Evolutionary conservation across 2,797 vertebrate genomes (phyloP).

Genomic region (Rhabdomys pumilio): DNA sequence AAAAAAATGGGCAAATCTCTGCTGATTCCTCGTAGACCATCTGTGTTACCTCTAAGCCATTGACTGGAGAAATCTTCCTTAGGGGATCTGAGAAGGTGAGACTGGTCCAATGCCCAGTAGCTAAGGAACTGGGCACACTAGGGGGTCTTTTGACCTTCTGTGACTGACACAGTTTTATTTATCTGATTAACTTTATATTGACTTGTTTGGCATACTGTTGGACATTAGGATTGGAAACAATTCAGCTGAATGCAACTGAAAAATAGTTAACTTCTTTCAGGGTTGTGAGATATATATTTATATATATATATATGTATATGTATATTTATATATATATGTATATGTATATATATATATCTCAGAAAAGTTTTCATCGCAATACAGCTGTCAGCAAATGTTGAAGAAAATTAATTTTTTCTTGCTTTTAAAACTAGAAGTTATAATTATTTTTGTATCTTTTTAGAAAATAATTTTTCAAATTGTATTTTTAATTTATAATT

Average conservation of each 20-base stretch:
- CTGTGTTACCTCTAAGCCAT: neutral
- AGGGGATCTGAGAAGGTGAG: neutral
- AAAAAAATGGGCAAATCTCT: neutral
- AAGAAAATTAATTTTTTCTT: conserved; percentile 34
- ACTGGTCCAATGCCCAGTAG: neutral
- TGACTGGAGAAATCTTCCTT: neutral
- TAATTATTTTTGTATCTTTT: conserved; percentile 26
- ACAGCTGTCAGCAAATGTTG: neutral
- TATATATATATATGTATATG: too few species aligned
- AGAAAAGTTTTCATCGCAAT: neutral
- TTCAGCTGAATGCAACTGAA: neutral
- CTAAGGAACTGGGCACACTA: neutral
- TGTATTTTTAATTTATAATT: neutral
- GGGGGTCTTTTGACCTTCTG: neutral
- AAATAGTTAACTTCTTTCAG: neutral
- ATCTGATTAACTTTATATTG: neutral
- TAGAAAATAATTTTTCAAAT: neutral
- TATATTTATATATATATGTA: too few species aligned
- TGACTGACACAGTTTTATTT: neutral
- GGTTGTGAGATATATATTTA: neutral
- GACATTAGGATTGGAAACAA: neutral
- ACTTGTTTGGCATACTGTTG: neutral
- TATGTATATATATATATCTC: too few species aligned
- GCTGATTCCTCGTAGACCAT: neutral
- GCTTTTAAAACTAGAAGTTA: neutral